Percentiles rank a stretch among this genome's conserved stretches.
phyloP scores from a whole-genome alignment of 2,888 invertebrate species.

The Callinectes sapidus region DNA sequence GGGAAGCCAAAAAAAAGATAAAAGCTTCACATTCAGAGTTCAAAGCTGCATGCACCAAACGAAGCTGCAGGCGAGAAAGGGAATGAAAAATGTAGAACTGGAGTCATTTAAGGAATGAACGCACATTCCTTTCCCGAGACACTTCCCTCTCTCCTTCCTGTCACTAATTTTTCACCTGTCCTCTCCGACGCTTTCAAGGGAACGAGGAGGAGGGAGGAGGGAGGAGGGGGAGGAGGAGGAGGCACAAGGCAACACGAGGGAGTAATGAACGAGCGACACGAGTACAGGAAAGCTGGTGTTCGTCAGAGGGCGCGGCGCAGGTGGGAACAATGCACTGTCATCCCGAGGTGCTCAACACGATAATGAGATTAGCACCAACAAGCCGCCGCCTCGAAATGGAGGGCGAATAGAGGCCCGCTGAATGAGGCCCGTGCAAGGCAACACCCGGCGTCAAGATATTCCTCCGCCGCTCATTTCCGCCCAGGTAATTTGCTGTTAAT shows the following conservation, averaged over 20 bases:
- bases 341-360: background rate
- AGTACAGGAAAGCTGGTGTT: background rate
- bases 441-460: background rate
- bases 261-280: slow-evolving; percentile 1
- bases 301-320: background rate
- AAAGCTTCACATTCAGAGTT: background rate
- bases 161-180: slow-evolving; percentile 11
- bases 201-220: background rate
- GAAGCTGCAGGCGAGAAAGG: background rate
- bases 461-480: background rate
- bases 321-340: slow-evolving; percentile 2
- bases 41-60: background rate
- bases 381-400: background rate
- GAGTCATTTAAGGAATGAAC: slow-evolving; percentile 25
- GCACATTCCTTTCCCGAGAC: background rate
- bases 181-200: slow-evolving; percentile 6
- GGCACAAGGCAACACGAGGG: background rate
- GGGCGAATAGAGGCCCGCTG: background rate
- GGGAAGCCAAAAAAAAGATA: background rate
- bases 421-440: background rate
- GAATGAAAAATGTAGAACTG: slow-evolving; percentile 4
- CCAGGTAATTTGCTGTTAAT: background rate
- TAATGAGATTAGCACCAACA: background rate
- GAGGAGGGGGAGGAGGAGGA: background rate
- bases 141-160: slow-evolving; percentile 4